These are phyloP conservation scores for Diacarnus erythraeanus DNA, from an alignment of 37 sponge, comb jelly and placozoan species.

Conservation along the genomic window DNA sequence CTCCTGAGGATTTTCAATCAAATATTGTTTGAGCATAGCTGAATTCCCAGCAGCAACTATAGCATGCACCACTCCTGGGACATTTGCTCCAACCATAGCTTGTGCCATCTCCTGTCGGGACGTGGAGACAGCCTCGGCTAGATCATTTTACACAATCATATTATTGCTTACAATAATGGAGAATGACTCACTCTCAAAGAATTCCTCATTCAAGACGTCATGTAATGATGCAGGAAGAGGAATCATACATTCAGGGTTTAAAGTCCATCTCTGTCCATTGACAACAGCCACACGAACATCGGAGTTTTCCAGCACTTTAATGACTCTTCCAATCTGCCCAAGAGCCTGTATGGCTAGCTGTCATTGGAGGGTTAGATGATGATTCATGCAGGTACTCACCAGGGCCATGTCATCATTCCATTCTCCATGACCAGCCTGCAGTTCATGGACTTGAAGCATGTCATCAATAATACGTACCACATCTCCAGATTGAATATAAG, in stretches of 20 bases:
- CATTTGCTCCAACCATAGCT: slow-evolving; percentile 16
- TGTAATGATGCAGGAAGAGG: slow-evolving; percentile 59
- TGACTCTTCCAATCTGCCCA: slow-evolving; percentile 74
- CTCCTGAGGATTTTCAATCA: slow-evolving; percentile 39
- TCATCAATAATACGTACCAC: slow-evolving; percentile 80
- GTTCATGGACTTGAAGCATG: slow-evolving; percentile 53
- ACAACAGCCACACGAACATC: slow-evolving; percentile 70
- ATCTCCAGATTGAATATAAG: slow-evolving; percentile 61
- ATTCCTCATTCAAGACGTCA: neutral
- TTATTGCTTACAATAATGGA: no score
- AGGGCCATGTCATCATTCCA: slow-evolving; percentile 93
- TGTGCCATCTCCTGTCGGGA: no score
- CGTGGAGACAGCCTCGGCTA: no score
- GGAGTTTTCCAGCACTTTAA: slow-evolving; percentile 41
- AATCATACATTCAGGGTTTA: slow-evolving; percentile 60
- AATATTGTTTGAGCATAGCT: slow-evolving; percentile 15
- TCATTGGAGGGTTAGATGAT: neutral
- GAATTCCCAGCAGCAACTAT: slow-evolving; percentile 52
- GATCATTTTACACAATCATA: no score
- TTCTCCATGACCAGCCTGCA: slow-evolving; percentile 86
- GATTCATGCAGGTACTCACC: slow-evolving; percentile 30
- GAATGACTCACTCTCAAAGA: slow-evolving; percentile 7
- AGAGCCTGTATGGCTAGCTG: slow-evolving; percentile 52
- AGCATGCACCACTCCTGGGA: slow-evolving; percentile 29
- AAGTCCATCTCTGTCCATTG: slow-evolving; percentile 73